Base-by-base conservation (phyloP, 2,797 vertebrate species). In the Halcyon leucocephala region DNA sequence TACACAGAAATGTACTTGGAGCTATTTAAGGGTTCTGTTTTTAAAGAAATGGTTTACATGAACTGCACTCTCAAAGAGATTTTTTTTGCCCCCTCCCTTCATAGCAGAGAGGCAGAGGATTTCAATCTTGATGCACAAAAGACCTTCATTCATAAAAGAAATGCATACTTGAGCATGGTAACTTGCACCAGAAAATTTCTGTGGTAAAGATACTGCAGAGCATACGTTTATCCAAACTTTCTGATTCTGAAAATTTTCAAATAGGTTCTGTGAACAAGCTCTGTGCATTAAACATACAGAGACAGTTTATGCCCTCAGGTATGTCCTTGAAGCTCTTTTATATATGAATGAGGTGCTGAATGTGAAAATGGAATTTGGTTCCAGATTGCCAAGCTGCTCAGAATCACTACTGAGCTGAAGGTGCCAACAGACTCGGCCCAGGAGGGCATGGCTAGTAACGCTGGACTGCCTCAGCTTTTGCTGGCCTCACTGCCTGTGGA, bases 21-120 rank as follows among this genome's bases (percentile, higher is more conserved):
- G 97, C 97, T 97, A 96, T 97, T 98, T 97, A 97, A 97, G 96
- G 95, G 93, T 90, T 96, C 96, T 97, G 96, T 97, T 98, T 98
- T 98, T 97, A 97, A 98, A 98, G 98, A 96, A 97, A 97, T 96
- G 97, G 96, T 96, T 98, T 97, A 96, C 98, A 98, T 97, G 97
- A 96, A 97, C 94, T 94, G 95, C 94, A 96, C 93, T 92, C 95
- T 95, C 93, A 96, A 96, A 97, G 97, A 97, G 91, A 82, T 93
- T 96, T 92, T 94, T 78, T 1, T 0, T 48, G 4, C 91, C 91
- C 93, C 95, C 5, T 91, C 91, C 93, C 96, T 95, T 92, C 94
- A 83, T 74, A 93, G 92, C 94, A 95, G 93, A 98, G 96, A 97
- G 58, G 92, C 93, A 97, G 95, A 98, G 97, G 96, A 97, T 97